Evolutionary conservation across 2,888 invertebrate genomes (phyloP).

Genomic region (Theretra japonica): DNA sequence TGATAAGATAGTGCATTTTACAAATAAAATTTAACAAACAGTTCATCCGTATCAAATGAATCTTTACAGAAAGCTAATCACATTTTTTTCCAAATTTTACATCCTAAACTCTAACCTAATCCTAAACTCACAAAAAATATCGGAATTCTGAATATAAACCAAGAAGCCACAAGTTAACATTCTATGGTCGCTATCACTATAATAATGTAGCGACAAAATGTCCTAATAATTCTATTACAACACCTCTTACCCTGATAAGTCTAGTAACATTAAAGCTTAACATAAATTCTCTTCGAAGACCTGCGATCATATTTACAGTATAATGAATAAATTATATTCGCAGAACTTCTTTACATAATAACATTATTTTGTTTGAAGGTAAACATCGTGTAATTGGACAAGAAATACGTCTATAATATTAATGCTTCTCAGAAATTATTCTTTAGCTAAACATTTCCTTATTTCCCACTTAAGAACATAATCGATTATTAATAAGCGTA

Average conservation of each 20-base stretch:
- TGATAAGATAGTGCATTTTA: not conserved
- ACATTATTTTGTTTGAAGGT: conserved; percentile 18
- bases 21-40: not conserved
- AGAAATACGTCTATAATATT: conserved; percentile 27
- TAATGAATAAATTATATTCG: conserved; percentile 13
- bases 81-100: too few species aligned
- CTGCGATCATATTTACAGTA: conserved; percentile 8
- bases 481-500: conserved; percentile 14
- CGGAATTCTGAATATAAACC: too few species aligned
- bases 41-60: not conserved
- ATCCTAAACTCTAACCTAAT: too few species aligned
- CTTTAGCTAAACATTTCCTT: conserved; percentile 18
- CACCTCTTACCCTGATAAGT: not conserved
- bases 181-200: too few species aligned
- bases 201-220: not conserved
- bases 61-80: too few species aligned
- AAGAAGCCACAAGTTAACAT: too few species aligned
- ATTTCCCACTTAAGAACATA: conserved; percentile 19
- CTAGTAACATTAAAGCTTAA: not conserved
- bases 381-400: conserved; percentile 21
- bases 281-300: not conserved
- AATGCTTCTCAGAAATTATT: conserved; percentile 28
- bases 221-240: not conserved
- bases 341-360: conserved; percentile 13
- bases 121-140: too few species aligned